These are phyloP conservation scores for Cetonia aurata DNA, from an alignment of 2,888 invertebrate genomes.

Conservation along the genomic window DNA sequence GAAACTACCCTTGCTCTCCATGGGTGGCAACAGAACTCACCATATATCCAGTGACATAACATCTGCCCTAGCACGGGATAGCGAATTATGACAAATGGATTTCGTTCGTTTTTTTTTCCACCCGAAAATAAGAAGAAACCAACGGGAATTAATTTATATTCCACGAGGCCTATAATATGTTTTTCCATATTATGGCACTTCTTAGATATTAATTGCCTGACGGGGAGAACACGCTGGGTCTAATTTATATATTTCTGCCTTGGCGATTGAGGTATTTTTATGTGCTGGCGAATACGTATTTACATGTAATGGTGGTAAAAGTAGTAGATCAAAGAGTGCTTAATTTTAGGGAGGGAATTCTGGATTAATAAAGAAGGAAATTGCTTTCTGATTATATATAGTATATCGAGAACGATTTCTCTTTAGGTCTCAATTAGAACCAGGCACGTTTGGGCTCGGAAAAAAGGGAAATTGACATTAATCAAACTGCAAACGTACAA, in stretches of 20 bases:
- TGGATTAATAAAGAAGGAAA: no score
- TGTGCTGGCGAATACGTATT: no score
- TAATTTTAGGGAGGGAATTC: no score
- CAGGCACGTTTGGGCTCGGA: no score
- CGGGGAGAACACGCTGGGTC: constrained; percentile 7
- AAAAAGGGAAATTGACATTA: no score
- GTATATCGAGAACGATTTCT: no score
- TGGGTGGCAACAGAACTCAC: constrained; percentile 15
- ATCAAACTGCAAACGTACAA: no score
- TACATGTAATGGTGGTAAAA: no score
- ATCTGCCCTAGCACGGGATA: constrained; percentile 17
- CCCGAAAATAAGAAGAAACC: neutral
- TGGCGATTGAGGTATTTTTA: no score
- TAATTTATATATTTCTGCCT: constrained; percentile 20
- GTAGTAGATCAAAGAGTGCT: no score
- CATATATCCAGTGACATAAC: constrained; percentile 18
- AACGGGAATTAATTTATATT: constrained; percentile 20
- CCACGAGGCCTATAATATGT: neutral
- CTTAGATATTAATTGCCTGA: constrained; percentile 17
- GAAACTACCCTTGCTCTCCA: constrained; percentile 27
- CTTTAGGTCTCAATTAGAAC: no score
- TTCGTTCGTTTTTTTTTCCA: constrained; percentile 1
- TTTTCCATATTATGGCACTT: neutral
- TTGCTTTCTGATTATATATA: no score
- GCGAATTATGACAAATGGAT: constrained; percentile 25